phyloP scores from a whole-genome alignment of 1,140 invertebrate species.

The Chrysoperla carnea region DNA sequence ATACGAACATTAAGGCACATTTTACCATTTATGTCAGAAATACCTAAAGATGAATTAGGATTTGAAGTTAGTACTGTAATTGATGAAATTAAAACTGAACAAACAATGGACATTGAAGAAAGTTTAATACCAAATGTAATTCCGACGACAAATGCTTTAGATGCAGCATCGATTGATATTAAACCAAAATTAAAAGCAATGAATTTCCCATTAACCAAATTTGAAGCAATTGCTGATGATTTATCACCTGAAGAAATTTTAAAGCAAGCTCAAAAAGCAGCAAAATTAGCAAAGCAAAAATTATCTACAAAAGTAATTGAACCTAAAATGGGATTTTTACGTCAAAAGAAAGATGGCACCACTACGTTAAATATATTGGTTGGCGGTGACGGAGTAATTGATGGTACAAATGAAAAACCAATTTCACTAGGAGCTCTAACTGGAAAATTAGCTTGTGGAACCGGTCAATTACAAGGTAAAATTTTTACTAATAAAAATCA shows the following conservation, averaged over 20 bases:
- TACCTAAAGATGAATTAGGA: conserved; percentile 59
- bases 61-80: conserved; percentile 51
- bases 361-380: conserved; percentile 80
- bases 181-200: conserved; percentile 12
- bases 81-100: conserved; percentile 5
- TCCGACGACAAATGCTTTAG: not conserved
- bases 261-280: conserved; percentile 31
- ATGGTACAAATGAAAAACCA: conserved; percentile 53
- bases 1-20: conserved; percentile 53
- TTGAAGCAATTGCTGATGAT: conserved; percentile 65
- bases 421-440: conserved; percentile 64
- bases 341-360: conserved; percentile 63
- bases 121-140: not conserved
- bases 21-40: conserved; percentile 61
- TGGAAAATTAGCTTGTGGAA: conserved; percentile 71
- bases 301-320: conserved; percentile 26
- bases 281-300: conserved; percentile 17
- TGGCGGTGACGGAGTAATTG: conserved; percentile 50
- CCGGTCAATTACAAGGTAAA: not conserved
- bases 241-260: conserved; percentile 64
- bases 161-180: not conserved
- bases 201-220: conserved; percentile 38
- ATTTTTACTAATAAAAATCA: no score
- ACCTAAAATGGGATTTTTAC: conserved; percentile 60
- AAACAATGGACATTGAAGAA: not conserved